Conservation (phyloP, 1,140 invertebrate species). For the Copidosoma floridanum region DNA sequence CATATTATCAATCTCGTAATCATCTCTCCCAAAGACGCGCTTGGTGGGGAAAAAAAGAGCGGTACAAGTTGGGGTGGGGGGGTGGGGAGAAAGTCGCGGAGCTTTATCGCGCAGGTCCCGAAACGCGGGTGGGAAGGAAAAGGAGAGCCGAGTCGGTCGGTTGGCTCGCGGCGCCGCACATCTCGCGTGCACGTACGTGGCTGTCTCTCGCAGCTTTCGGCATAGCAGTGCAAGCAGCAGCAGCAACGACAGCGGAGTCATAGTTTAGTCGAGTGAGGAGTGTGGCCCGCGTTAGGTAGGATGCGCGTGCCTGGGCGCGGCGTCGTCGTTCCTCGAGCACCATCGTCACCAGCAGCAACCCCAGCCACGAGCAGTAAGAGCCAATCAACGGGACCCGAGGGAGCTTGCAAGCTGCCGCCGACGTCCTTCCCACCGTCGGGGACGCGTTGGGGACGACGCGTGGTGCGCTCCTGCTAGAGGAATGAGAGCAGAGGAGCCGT, state of each 20-base stretch:
- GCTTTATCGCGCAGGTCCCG: no score
- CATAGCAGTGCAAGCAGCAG: background rate
- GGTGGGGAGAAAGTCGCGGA: background rate
- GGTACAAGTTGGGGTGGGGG: background rate
- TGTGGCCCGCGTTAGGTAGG: constrained; percentile 53
- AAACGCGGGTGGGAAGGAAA: no score
- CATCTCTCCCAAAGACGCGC: no score
- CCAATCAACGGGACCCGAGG: background rate
- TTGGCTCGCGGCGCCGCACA: no score
- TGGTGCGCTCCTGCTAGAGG: background rate
- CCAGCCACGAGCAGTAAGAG: background rate
- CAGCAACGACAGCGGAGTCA: background rate
- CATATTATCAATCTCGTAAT: no score
- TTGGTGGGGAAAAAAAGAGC: background rate
- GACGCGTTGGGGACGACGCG: background rate
- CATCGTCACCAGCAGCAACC: constrained; percentile 21
- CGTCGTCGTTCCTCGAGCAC: constrained; percentile 46
- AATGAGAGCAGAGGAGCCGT: background rate
- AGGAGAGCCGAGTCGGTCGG: no score
- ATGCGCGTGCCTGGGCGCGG: constrained; percentile 57
- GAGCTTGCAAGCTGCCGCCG: no score
- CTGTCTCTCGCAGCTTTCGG: no score
- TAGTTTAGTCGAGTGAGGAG: constrained; percentile 47
- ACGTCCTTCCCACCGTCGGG: no score
- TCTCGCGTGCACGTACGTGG: no score